phyloP scores from a whole-genome alignment of 2,113 vertebrate species.

The Tenebrosternarchus preto region DNA sequence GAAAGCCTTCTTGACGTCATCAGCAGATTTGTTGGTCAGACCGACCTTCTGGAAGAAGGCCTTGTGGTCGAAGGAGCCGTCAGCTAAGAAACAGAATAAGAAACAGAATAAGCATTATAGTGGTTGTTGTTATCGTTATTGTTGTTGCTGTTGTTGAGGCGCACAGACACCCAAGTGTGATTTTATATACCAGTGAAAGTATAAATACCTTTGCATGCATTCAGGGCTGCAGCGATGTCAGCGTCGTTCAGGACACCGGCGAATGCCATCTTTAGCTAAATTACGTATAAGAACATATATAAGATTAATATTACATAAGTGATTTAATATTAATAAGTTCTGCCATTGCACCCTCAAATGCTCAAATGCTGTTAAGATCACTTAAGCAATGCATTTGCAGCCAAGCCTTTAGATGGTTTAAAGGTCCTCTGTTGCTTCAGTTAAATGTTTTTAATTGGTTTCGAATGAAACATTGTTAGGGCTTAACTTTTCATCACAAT shows the following conservation, averaged over 20 bases:
- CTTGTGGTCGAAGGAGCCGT: conserved; percentile 78
- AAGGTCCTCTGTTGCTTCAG: neutral
- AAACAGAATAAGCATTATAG: neutral
- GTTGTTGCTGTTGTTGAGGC: neutral
- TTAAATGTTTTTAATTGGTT: neutral
- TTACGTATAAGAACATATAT: conserved; percentile 11
- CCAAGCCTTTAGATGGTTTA: neutral
- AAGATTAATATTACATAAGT: neutral
- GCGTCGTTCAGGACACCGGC: conserved; percentile 72
- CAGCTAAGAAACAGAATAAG: conserved; percentile 67
- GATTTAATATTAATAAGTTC: neutral
- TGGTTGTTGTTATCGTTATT: neutral
- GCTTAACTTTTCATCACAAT: neutral
- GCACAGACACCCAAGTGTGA: neutral
- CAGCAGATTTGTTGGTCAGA: conserved; percentile 70
- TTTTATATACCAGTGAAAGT: neutral
- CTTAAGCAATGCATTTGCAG: conserved; percentile 11
- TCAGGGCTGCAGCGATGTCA: conserved; percentile 78
- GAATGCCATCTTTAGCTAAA: conserved; percentile 74
- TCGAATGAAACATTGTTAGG: neutral
- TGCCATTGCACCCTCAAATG: neutral
- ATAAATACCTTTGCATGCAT: conserved; percentile 76
- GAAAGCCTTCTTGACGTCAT: conserved; percentile 78
- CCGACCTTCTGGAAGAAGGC: conserved; percentile 78
- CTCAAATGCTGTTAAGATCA: neutral